Base-by-base conservation (phyloP, 2,113 vertebrate species). In the Sylvicapra grimmia region DNA sequence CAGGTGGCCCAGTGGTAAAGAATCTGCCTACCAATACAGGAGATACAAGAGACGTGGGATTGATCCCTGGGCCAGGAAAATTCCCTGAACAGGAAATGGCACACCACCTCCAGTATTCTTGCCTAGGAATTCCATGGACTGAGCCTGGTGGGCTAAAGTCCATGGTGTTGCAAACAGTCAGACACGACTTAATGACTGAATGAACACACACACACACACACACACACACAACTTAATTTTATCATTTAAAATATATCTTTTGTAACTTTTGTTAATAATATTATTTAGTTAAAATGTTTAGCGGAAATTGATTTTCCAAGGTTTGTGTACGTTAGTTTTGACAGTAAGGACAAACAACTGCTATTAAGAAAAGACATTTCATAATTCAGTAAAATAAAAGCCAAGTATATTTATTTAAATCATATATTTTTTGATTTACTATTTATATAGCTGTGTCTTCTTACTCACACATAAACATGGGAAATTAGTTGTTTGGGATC, bases 391-490 rank as follows among this genome's bases (percentile, higher is more conserved):
- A n/a, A n/a, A n/a, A n/a, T n/a, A n/a, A n/a, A n/a, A n/a, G n/a
- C n/a, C n/a, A n/a, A n/a, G n/a, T n/a, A 49, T 51, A 92, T 31
- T 33, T 65, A 84, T 51, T 83, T 77, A 27, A 85, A 56, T 92
- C 25, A 23, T 3, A 31, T 80, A 47, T 36, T 75, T 31, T 93
- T 87, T 31, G 29, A 58, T 21, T 85, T 93, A 68, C 12, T 11
- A n/a, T 49, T 84, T 54, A 33, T 31, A 36, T 61, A n/a, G 87
- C 4, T 49, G 12, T n/a, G 14, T 59, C 31, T 47, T 72, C 31
- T 27, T 40, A 54, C 1, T 8, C 15, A 33, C 9, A 23, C 9
- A 3, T 1, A 40, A 8, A 63, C 1, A 5, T 3, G 80, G 27
- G 54, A 33, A 83, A 19, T 54, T 56, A 40, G 5, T 59, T 90